Percentiles rank a stretch among this genome's conserved stretches.
Conservation (phyloP, 2,888 invertebrate genomes). For the Prostheceraeus crozeri region DNA sequence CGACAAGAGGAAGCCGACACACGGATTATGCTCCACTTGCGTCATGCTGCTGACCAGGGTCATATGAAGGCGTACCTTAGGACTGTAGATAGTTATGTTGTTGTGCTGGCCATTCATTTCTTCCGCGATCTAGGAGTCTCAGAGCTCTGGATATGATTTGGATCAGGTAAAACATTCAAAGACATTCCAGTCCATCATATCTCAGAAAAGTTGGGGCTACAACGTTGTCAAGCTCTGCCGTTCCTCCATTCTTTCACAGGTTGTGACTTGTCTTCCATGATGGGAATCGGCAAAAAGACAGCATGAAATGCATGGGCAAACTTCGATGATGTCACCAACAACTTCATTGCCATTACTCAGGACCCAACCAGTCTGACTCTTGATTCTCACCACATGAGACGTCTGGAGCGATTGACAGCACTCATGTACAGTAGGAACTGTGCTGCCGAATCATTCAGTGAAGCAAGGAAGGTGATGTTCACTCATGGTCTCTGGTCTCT, state of each 20-base stretch:
- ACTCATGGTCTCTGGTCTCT: neutral
- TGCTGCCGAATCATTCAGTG: neutral
- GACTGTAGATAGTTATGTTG: conserved; percentile 20
- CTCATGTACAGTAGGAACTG: neutral
- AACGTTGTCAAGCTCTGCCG: too few relatives aligned
- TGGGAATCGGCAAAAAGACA: too few relatives aligned
- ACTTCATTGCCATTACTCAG: too few relatives aligned
- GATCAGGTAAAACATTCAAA: conserved; percentile 1
- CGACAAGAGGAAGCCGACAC: conserved; percentile 20
- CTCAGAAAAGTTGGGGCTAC: too few relatives aligned
- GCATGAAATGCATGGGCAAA: too few relatives aligned
- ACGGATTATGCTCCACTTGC: too few relatives aligned
- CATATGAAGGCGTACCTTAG: conserved; percentile 20
- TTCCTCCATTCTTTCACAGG: too few relatives aligned
- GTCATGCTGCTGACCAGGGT: conserved; percentile 18
- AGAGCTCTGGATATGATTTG: conserved; percentile 1
- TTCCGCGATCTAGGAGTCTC: conserved; percentile 7
- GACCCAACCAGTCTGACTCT: too few relatives aligned
- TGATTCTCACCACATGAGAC: conserved; percentile 4
- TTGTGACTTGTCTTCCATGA: too few relatives aligned
- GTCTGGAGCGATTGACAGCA: neutral
- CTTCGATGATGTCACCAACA: too few relatives aligned
- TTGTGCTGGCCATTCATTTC: conserved; percentile 20
- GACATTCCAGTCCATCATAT: too few relatives aligned
- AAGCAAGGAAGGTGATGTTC: conserved; percentile 10